Evolutionary conservation across 2,888 invertebrate species (phyloP).

Genomic region (Yponomeuta cagnagella): DNA sequence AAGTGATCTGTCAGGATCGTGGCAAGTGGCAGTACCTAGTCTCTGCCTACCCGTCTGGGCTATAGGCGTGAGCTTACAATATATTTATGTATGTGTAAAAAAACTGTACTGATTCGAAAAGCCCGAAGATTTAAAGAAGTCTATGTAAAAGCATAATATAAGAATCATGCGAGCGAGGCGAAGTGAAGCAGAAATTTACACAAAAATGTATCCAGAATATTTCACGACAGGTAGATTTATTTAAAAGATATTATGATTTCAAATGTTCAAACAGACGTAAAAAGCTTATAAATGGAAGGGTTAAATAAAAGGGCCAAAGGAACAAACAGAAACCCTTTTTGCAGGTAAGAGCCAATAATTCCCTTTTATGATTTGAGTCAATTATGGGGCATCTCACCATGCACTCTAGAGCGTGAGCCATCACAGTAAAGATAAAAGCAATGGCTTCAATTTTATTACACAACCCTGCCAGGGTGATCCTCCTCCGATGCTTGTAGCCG

Average conservation of each 20-base stretch:
- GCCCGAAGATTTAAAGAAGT: no score
- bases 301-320: neutral
- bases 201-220: no score
- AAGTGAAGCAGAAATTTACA: no score
- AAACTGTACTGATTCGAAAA: no score
- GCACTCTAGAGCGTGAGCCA: neutral
- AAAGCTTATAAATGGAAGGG: neutral
- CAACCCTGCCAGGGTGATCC: neutral
- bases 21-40: no score
- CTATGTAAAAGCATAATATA: no score
- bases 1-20: no score
- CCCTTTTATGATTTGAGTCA: neutral
- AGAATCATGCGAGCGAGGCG: no score
- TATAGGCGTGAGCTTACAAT: no score
- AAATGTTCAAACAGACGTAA: neutral
- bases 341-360: neutral
- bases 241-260: neutral
- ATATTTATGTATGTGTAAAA: no score
- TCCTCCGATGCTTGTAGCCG: neutral
- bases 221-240: no score
- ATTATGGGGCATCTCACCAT: neutral
- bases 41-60: no score
- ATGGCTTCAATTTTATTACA: conserved; percentile 10
- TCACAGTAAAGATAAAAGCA: conserved; percentile 14
- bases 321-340: neutral